A percentile compares a stretch with the other conserved stretches of the same genome.
Conservation (phyloP, 2,797 vertebrate genomes). For the Parambassis ranga region DNA sequence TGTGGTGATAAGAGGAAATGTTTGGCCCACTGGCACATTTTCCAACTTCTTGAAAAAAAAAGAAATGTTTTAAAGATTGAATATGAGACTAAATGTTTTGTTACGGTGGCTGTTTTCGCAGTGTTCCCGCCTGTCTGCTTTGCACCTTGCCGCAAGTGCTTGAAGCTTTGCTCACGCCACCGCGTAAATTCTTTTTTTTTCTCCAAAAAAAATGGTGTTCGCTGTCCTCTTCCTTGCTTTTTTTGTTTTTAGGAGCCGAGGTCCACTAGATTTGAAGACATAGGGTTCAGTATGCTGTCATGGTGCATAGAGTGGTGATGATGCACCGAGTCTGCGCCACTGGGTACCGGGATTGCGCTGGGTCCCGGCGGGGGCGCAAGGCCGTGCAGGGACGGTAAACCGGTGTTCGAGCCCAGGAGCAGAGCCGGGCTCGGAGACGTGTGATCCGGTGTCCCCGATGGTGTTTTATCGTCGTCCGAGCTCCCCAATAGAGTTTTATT, state of each 20-base stretch:
- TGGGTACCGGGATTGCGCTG: slow-evolving; percentile 93
- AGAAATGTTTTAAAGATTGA: slow-evolving; percentile 13
- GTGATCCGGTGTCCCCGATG: slow-evolving; percentile 95
- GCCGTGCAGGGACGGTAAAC: slow-evolving; percentile 90
- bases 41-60: slow-evolving; percentile 23
- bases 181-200: slow-evolving; percentile 59
- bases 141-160: slow-evolving; percentile 71
- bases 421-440: slow-evolving; percentile 91
- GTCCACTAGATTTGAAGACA: slow-evolving; percentile 98
- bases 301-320: slow-evolving; percentile 97
- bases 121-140: slow-evolving; percentile 57
- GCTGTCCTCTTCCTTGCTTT: slow-evolving; percentile 18
- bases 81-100: slow-evolving; percentile 52
- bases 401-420: slow-evolving; percentile 88
- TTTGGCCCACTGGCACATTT: neutral
- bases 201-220: neutral
- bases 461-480: slow-evolving; percentile 98
- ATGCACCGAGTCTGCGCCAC: slow-evolving; percentile 87
- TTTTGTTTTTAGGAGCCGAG: slow-evolving; percentile 90
- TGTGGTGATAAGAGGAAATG: neutral
- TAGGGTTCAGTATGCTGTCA: slow-evolving; percentile 98
- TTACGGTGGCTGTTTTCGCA: slow-evolving; percentile 55
- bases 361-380: slow-evolving; percentile 95
- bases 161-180: slow-evolving; percentile 64
- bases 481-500: slow-evolving; percentile 97